These are phyloP conservation scores for Dinomys branickii DNA, from an alignment of 2,113 vertebrate species.

Conservation along the genomic window DNA sequence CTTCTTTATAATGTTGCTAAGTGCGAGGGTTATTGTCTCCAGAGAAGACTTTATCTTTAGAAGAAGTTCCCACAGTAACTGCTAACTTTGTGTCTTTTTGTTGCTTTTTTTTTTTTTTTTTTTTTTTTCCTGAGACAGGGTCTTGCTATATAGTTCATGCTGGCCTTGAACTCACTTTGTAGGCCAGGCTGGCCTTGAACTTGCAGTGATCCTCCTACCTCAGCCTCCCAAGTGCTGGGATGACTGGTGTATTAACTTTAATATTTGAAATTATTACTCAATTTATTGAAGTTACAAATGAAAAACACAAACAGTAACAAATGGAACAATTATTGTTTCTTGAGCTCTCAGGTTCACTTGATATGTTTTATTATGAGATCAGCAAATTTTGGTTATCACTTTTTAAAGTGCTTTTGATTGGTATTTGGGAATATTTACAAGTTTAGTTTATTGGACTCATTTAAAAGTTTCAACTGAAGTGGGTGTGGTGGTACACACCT, in stretches of 20 bases:
- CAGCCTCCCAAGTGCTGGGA: no score
- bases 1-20: slow-evolving; percentile 5
- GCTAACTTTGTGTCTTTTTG: neutral
- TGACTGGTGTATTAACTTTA: neutral
- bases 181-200: no score
- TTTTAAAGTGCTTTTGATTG: slow-evolving; percentile 38
- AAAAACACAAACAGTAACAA: neutral
- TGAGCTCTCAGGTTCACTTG: slow-evolving; percentile 5
- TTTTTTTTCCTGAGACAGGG: no score
- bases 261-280: slow-evolving; percentile 50
- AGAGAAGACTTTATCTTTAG: neutral
- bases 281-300: neutral
- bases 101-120: no score
- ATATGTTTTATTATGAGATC: slow-evolving; percentile 25
- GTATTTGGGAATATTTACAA: slow-evolving; percentile 12
- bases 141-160: no score
- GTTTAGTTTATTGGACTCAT: slow-evolving; percentile 1
- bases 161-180: no score
- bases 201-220: no score
- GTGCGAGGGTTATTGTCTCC: neutral
- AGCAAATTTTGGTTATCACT: neutral
- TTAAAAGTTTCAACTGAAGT: neutral
- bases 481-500: neutral
- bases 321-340: neutral
- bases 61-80: neutral